phyloP scores from a whole-genome alignment of 2,888 invertebrate species.

The Plagodis dolabraria region DNA sequence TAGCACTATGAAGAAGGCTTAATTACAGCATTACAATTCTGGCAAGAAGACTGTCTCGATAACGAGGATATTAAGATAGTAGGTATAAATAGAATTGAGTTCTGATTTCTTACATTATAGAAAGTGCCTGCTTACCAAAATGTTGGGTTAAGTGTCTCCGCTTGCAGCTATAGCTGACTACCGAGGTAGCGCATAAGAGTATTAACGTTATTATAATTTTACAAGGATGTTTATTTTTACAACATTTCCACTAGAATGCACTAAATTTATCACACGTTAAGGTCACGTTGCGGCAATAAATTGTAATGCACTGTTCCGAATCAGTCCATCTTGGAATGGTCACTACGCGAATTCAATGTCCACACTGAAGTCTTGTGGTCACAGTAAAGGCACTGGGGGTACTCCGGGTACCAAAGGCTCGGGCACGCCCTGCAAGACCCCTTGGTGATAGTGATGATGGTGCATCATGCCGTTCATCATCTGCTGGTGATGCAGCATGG shows the following conservation, averaged over 20 bases:
- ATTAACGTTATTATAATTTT: slow-evolving; percentile 38
- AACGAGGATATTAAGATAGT: slow-evolving; percentile 30
- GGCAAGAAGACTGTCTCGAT: slow-evolving; percentile 46
- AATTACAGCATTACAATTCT: slow-evolving; percentile 41
- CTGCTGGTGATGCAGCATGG: slow-evolving; percentile 82
- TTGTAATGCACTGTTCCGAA: slow-evolving; percentile 39
- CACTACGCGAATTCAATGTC: slow-evolving; percentile 60
- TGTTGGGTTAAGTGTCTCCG: slow-evolving; percentile 45
- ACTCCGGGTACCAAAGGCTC: slow-evolving; percentile 77
- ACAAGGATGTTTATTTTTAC: slow-evolving; percentile 36
- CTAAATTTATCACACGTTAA: slow-evolving; percentile 69
- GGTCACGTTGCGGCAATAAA: slow-evolving; percentile 44
- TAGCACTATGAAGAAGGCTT: slow-evolving; percentile 48
- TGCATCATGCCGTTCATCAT: slow-evolving; percentile 84
- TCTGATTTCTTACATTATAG: slow-evolving; percentile 36
- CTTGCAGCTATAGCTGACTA: slow-evolving; percentile 48
- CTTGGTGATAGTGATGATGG: slow-evolving; percentile 81
- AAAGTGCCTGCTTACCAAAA: slow-evolving; percentile 49
- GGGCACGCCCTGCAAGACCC: slow-evolving; percentile 79
- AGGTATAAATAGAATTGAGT: slow-evolving; percentile 13
- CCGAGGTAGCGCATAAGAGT: slow-evolving; percentile 52
- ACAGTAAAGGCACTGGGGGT: slow-evolving; percentile 79
- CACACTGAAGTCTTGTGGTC: slow-evolving; percentile 71
- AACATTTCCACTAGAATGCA: slow-evolving; percentile 51
- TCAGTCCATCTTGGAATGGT: slow-evolving; percentile 25